Conservation (phyloP, 2,113 vertebrate species). For the Oxyruncus cristatus region DNA sequence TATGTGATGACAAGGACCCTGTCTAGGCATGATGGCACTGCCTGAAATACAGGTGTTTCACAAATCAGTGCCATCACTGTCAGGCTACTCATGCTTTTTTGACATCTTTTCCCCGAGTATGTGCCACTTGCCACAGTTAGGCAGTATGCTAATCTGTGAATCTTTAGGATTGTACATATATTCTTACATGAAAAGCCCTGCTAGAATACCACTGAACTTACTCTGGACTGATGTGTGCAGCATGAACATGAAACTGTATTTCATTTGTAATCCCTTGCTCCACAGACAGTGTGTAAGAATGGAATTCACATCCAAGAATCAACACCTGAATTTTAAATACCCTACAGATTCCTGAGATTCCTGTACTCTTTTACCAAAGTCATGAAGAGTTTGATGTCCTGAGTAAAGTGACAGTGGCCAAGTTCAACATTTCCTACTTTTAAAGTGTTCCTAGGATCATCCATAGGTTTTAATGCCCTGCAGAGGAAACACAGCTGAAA, state of each 20-base stretch:
- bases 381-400: neutral
- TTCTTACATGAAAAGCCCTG: neutral
- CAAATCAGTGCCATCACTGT: neutral
- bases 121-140: neutral
- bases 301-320: neutral
- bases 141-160: neutral
- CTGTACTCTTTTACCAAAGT: neutral
- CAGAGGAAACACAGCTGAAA: neutral
- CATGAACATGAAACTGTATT: neutral
- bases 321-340: neutral
- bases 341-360: neutral
- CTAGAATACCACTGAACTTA: neutral
- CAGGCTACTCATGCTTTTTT: neutral
- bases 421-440: neutral
- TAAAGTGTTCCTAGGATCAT: neutral
- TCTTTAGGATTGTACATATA: neutral
- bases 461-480: neutral
- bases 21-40: neutral
- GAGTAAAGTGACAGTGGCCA: neutral
- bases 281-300: neutral
- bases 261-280: neutral
- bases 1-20: neutral
- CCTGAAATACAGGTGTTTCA: neutral
- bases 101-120: neutral
- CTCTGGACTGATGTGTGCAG: neutral